Conservation (phyloP, 2,888 invertebrate genomes). For the Lithophane socia region DNA sequence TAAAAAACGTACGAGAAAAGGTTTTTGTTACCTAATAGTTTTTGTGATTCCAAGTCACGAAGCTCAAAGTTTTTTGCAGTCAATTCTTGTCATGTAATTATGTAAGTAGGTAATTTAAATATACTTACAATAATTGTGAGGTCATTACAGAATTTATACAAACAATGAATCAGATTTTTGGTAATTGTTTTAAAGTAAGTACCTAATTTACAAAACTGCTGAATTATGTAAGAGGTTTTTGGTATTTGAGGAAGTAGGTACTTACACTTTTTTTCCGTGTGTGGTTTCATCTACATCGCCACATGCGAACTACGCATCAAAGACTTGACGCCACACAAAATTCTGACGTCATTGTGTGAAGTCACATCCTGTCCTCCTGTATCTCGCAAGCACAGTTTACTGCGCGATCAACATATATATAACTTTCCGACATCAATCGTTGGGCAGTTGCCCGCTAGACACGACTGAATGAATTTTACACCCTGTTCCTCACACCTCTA, state of each 20-base stretch:
- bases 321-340: too few relatives aligned
- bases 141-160: not conserved
- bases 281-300: too few relatives aligned
- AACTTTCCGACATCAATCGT: too few relatives aligned
- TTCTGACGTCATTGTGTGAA: too few relatives aligned
- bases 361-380: too few relatives aligned
- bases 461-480: too few relatives aligned
- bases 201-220: not conserved
- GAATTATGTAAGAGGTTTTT: not conserved
- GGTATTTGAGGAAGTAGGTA: not conserved
- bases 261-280: not conserved
- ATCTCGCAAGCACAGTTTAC: too few relatives aligned
- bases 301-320: too few relatives aligned
- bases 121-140: not conserved
- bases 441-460: too few relatives aligned
- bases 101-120: not conserved
- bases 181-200: not conserved
- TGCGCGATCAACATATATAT: too few relatives aligned
- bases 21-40: not conserved
- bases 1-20: too few relatives aligned
- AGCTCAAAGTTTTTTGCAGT: not conserved
- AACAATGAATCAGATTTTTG: not conserved
- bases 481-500: too few relatives aligned
- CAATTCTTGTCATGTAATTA: fast-evolving
- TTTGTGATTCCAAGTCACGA: not conserved